Percentiles rank a stretch among this genome's conserved stretches.
These are phyloP conservation scores for Caenorhabditis zanzibari DNA, from an alignment of 2,888 invertebrate species.

Conservation along the genomic window DNA sequence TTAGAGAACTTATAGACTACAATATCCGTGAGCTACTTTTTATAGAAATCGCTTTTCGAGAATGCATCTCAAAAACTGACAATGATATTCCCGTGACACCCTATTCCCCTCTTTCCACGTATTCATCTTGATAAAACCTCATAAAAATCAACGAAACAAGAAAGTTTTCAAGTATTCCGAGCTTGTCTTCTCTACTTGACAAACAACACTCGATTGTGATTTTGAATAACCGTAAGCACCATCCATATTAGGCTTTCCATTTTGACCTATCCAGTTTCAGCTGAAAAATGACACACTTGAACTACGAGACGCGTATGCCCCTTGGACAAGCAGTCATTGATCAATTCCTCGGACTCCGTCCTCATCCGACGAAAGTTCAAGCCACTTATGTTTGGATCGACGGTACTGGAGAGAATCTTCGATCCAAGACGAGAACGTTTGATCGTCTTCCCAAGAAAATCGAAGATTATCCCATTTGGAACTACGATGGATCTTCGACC, in stretches of 20 bases:
- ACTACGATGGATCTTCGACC: slow-evolving; percentile 95
- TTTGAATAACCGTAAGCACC: slow-evolving; percentile 1
- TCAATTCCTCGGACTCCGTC: slow-evolving; percentile 72
- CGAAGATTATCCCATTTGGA: slow-evolving; percentile 90
- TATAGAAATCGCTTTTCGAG: too few species aligned
- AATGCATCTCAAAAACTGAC: too few species aligned
- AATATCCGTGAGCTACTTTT: too few species aligned
- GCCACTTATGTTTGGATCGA: slow-evolving; percentile 96
- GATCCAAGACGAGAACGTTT: slow-evolving; percentile 92
- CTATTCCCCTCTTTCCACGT: background rate
- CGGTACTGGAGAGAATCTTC: slow-evolving; percentile 92
- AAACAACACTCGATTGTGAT: background rate
- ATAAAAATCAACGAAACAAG: background rate
- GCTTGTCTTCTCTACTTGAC: slow-evolving; percentile 28
- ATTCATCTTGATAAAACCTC: background rate
- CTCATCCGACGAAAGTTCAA: slow-evolving; percentile 77
- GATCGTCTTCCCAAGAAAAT: slow-evolving; percentile 89
- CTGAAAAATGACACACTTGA: slow-evolving; percentile 66
- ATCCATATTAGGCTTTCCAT: background rate
- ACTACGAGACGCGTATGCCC: slow-evolving; percentile 71
- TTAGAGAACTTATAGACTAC: too few species aligned
- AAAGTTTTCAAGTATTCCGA: slow-evolving; percentile 7
- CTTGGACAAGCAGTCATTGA: slow-evolving; percentile 71
- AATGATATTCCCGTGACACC: too few species aligned
- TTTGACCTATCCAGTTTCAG: slow-evolving; percentile 3